Percentiles rank a stretch among this genome's conserved stretches.
phyloP scores from a whole-genome alignment of 2,888 invertebrate species.

The Ceramica pisi region DNA sequence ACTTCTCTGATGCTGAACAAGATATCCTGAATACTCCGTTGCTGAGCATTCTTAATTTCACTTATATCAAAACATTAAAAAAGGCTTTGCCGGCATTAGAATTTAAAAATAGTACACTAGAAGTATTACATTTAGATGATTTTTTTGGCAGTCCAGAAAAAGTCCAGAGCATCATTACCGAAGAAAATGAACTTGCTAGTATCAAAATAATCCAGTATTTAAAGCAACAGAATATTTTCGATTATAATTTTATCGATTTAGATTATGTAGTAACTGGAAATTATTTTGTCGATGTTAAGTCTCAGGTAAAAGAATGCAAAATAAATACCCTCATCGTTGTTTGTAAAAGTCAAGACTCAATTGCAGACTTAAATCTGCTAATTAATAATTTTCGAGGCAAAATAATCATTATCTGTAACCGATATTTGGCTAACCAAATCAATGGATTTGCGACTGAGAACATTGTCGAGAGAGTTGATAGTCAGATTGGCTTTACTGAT shows the following conservation, averaged over 20 bases:
- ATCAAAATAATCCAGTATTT: constrained; percentile 55
- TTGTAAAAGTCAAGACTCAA: constrained; percentile 9
- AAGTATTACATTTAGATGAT: constrained; percentile 14
- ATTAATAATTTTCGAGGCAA: constrained; percentile 30
- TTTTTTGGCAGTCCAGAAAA: constrained; percentile 24
- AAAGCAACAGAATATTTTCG: constrained; percentile 1
- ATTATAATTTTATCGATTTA: constrained; percentile 49
- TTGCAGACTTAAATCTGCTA: constrained; percentile 18
- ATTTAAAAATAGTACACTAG: constrained; percentile 31
- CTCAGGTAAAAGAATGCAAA: constrained; percentile 25
- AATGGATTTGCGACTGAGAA: not conserved
- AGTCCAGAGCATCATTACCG: constrained; percentile 30
- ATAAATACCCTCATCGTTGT: constrained; percentile 27
- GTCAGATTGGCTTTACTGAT: constrained; percentile 36
- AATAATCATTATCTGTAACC: constrained; percentile 37
- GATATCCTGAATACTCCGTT: no score
- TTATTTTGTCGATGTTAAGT: constrained; percentile 43
- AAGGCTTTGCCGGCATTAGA: constrained; percentile 14
- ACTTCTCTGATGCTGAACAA: no score
- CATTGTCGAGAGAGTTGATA: constrained; percentile 17
- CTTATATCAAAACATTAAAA: constrained; percentile 30
- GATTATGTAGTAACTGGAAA: constrained; percentile 35
- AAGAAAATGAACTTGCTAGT: constrained; percentile 45
- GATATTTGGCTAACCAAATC: constrained; percentile 7
- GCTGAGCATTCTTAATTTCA: constrained; percentile 43